These are phyloP conservation scores for Popillia japonica DNA, from an alignment of 1,140 invertebrate species.

Conservation along the genomic window DNA sequence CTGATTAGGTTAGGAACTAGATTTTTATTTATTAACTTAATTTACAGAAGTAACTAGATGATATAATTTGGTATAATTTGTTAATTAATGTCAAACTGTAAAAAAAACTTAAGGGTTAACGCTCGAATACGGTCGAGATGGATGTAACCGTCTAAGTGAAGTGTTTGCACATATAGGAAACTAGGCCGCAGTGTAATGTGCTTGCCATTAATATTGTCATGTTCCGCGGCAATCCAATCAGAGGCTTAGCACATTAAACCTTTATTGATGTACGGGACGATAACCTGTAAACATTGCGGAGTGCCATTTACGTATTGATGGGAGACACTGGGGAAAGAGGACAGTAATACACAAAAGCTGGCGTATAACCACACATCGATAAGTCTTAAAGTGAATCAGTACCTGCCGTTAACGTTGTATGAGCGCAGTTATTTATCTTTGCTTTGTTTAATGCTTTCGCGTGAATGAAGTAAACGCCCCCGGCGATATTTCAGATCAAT, in stretches of 20 bases:
- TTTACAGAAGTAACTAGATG: too few species aligned
- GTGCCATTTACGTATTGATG: not conserved
- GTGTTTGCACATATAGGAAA: not conserved
- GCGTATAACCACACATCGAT: constrained; percentile 9
- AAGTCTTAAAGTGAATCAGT: constrained; percentile 11
- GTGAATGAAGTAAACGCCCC: not conserved
- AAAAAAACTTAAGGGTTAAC: not conserved
- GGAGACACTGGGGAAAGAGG: not conserved
- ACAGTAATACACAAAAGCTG: not conserved
- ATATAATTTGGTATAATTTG: too few species aligned
- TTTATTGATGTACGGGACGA: constrained; percentile 10
- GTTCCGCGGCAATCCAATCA: constrained; percentile 9
- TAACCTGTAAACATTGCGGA: constrained; percentile 1
- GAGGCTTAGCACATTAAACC: constrained; percentile 14
- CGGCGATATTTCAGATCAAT: not conserved
- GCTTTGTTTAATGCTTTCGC: not conserved
- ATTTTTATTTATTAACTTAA: too few species aligned
- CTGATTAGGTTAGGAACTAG: too few species aligned
- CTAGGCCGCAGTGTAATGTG: not conserved
- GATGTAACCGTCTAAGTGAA: not conserved
- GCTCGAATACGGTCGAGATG: not conserved
- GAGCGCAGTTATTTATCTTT: constrained; percentile 1
- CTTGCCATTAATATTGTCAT: constrained; percentile 18
- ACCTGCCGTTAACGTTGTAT: not conserved
- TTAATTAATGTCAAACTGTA: too few species aligned